Percentiles rank a stretch among this genome's conserved stretches.
phyloP scores from a whole-genome alignment of 2,888 invertebrate species.

The Anarsia innoxiella region DNA sequence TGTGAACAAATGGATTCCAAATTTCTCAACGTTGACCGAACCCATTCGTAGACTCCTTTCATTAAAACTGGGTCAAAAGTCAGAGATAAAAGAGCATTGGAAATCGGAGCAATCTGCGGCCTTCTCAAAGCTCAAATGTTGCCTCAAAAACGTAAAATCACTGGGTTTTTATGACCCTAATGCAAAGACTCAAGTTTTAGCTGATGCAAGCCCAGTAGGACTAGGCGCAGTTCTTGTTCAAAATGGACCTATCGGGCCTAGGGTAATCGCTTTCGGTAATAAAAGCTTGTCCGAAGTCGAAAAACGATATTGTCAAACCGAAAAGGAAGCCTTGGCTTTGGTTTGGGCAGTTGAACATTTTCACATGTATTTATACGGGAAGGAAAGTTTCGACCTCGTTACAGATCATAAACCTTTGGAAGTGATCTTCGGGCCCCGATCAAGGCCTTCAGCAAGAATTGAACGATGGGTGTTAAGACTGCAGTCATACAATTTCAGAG shows the following conservation, averaged over 20 bases:
- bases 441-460: constrained; percentile 14
- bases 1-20: constrained; percentile 3
- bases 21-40: constrained; percentile 1
- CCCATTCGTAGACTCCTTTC: neutral
- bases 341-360: too few species aligned
- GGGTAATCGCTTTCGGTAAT: constrained; percentile 26
- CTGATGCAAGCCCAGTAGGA: constrained; percentile 17
- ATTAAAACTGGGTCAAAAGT: neutral
- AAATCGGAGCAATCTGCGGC: constrained; percentile 7
- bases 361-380: too few species aligned
- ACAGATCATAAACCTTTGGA: too few species aligned
- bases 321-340: too few species aligned
- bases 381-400: neutral
- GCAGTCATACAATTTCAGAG: constrained; percentile 11
- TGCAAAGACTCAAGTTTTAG: constrained; percentile 13
- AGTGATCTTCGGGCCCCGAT: neutral
- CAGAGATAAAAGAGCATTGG: constrained; percentile 12
- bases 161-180: constrained; percentile 16
- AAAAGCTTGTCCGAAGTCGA: constrained; percentile 23
- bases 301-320: constrained; percentile 25
- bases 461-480: constrained; percentile 15
- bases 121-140: constrained; percentile 13
- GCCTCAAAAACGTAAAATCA: neutral
- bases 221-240: constrained; percentile 19
- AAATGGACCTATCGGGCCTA: constrained; percentile 13